Evolutionary conservation across 2,113 vertebrate genomes (phyloP).

Genomic region (Aphyosemion australe): DNA sequence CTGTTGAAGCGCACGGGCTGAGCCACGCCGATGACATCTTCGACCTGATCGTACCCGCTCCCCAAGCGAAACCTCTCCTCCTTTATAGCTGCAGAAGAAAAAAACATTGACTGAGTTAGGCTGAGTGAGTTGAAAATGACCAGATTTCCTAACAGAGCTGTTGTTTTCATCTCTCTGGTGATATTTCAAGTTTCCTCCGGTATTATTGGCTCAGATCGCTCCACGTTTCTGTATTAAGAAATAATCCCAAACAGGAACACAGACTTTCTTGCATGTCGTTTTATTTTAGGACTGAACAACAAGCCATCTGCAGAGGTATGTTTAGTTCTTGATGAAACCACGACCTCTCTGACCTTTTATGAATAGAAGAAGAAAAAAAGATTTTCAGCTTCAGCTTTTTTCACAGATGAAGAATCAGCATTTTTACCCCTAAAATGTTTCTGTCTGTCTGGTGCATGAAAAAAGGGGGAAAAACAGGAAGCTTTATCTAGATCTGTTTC

Average conservation of each 20-base stretch:
- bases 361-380: no score
- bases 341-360: no score
- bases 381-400: no score
- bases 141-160: no score
- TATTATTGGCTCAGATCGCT: constrained; percentile 7
- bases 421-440: neutral
- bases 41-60: constrained; percentile 80
- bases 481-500: neutral
- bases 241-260: constrained; percentile 29
- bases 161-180: no score
- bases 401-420: no score
- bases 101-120: neutral
- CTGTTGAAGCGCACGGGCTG: constrained; percentile 96
- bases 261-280: constrained; percentile 13
- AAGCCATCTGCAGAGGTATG: neutral
- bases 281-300: neutral
- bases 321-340: neutral
- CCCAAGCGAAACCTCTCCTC: constrained; percentile 86
- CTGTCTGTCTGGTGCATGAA: constrained; percentile 1
- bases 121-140: no score
- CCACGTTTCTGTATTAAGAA: constrained; percentile 18
- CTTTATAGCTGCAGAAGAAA: constrained; percentile 80
- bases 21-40: constrained; percentile 85
- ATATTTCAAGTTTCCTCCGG: neutral
- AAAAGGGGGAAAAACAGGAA: neutral